Evolutionary conservation across 2,888 invertebrate genomes (phyloP).

Genomic region (Trissoscelio sp.): DNA sequence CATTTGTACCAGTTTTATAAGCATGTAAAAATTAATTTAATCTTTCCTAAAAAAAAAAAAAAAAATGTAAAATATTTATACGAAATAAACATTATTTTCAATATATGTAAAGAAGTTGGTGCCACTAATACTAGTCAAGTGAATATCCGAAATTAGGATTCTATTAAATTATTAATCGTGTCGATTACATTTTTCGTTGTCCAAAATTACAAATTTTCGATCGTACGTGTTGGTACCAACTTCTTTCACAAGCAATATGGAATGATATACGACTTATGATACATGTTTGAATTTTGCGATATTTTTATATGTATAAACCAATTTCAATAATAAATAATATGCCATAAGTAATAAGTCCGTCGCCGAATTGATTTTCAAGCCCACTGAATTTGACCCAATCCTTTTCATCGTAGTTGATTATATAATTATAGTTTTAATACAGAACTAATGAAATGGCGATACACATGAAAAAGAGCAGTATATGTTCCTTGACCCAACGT

Average conservation of each 20-base stretch:
- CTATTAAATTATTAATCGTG: slow-evolving; percentile 6
- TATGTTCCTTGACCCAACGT: slow-evolving; percentile 68
- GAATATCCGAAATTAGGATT: slow-evolving; percentile 25
- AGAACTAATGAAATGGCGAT: slow-evolving; percentile 28
- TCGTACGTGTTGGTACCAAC: slow-evolving; percentile 34
- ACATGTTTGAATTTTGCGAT: slow-evolving; percentile 29
- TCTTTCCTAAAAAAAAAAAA: slow-evolving; percentile 24
- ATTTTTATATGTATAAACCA: slow-evolving; percentile 24
- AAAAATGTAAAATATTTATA: slow-evolving; percentile 53
- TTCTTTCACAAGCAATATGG: slow-evolving; percentile 33
- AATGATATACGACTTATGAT: slow-evolving; percentile 22
- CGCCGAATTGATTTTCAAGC: slow-evolving; percentile 16
- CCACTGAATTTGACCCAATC: slow-evolving; percentile 6
- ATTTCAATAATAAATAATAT: slow-evolving; percentile 42
- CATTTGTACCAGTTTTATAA: slow-evolving; percentile 36
- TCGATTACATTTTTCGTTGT: slow-evolving; percentile 3
- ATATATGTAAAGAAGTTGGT: slow-evolving; percentile 42
- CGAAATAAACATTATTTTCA: slow-evolving; percentile 7
- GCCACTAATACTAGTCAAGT: slow-evolving; percentile 47
- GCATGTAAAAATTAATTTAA: slow-evolving; percentile 45
- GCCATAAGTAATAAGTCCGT: slow-evolving; percentile 38
- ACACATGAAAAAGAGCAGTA: slow-evolving; percentile 44
- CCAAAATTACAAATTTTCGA: slow-evolving; percentile 10
- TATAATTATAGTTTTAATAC: slow-evolving; percentile 24
- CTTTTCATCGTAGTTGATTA: slow-evolving; percentile 12